Base-by-base conservation (phyloP, 1,140 invertebrate genomes). In the Drosophila nebulosa region DNA sequence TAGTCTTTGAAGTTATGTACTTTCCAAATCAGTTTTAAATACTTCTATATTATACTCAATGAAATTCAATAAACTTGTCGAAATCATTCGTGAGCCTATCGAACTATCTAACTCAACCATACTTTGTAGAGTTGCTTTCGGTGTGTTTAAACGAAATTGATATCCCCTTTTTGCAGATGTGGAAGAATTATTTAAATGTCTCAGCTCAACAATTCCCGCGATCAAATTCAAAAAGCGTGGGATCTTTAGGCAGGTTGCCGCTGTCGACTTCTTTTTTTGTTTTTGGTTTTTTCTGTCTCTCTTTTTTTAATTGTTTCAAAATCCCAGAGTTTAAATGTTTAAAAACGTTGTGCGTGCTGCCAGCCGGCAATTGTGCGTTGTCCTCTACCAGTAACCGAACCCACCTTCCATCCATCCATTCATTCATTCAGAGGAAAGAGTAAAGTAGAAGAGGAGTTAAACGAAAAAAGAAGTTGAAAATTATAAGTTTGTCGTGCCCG, bases 151-250 rank as follows among this genome's bases (percentile, higher is more conserved):
- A 2, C 16, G 18, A 46, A 42, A 46, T 46, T 16, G 21, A 9
- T 46, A 21, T 21, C 18, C 16, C 6, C 39, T 16, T 46, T 21
- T 46, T 2, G 0, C 26, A 12, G 4, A 56, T 70, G 69, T 68
- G 67, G 62, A 78, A 81, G 71, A 72, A 78, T 78, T 85, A 85
- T 85, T 85, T 85, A 85, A 85, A 80, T 86, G 78, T 61, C 59
- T 14, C 26, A 26, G 64, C 53, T 46, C 3, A 46, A 75, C 77
- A 85, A 74, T 85, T 86, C 64, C 73, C 64, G 78, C 64, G 61
- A 57, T 55, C 16, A 56, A 55, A 62, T 42, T 46, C 7, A 64
- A 66, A 36, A 85, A 88, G 81, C 83, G 83, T 86, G 81, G 81
- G 81, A 86, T 88, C 64, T 69, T 73, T 69, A 14, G 27, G 36